Base-by-base conservation (phyloP, 2,113 vertebrate genomes). In the Alosa alosa region DNA sequence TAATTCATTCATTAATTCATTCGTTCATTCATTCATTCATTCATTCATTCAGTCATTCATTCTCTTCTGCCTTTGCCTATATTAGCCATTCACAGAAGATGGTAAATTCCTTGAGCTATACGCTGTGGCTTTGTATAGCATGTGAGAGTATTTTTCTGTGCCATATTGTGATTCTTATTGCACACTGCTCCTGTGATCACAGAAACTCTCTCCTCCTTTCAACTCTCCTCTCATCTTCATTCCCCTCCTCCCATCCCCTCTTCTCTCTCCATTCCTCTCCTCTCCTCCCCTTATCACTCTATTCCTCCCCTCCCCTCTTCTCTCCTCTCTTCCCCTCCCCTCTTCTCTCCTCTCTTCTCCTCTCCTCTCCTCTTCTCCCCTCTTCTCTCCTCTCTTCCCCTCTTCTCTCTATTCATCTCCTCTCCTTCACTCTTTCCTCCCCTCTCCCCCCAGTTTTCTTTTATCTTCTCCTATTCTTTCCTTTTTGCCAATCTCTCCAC, bases 131-230 rank as follows among this genome's bases (percentile, higher is more conserved):
- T 49, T 8, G 47, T 8, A 8, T 49, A 13, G 55, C 5, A 22
- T 60, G 18, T 89, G 83, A 88, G 83, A 83, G 83, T 86, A 46
- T 60, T 5, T 60, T 17, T 60, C 17, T 60, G 55, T 60, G 55
- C 47, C 83, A 57, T 11, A 81, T 31, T 49, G 1, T 49, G 47
- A 3, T 13, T 49, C 47, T 13, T 49, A 49, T 49, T 13, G 11
- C 47, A 9, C 47, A 49, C 1, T 49, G 47, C 6, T 49, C 47
- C 1, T 49, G 11, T 13, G 7, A 8, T 49, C 47, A 10, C 47
- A 10, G 47, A 49, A 49, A 49, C 47, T 10, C 46, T 46, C 45
- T 50, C 50, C 81, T 78, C 31, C 46, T 25, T 31, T 31, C 31
- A 31, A 31, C 31, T 31, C 41, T 47, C 41, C 10, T 5, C 81